Percentiles rank a stretch among this genome's conserved stretches.
Conservation (phyloP, 2,888 invertebrate genomes). For the Ptychoptera contaminata region DNA sequence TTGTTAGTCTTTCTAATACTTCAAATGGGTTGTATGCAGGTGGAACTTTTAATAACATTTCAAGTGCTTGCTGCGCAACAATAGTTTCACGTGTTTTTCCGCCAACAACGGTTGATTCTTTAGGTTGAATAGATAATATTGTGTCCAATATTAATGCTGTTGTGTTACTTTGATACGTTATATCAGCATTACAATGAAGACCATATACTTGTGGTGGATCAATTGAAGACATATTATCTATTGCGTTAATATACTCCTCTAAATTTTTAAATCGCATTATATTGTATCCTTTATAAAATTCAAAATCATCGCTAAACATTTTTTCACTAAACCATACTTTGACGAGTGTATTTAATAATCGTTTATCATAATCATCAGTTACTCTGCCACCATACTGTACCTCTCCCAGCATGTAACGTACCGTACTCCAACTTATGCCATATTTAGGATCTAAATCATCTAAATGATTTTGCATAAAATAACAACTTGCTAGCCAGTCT, state of each 20-base stretch:
- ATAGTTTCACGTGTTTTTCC: constrained; percentile 68
- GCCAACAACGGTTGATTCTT: constrained; percentile 51
- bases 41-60: constrained; percentile 71
- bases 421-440: constrained; percentile 59
- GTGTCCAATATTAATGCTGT: constrained; percentile 58
- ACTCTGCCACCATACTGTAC: constrained; percentile 85
- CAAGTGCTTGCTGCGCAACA: constrained; percentile 51
- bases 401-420: constrained; percentile 80
- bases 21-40: constrained; percentile 59
- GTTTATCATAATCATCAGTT: constrained; percentile 78
- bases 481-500: constrained; percentile 68
- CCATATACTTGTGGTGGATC: constrained; percentile 84
- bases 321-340: constrained; percentile 59
- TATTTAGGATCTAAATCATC: constrained; percentile 62
- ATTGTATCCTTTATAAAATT: constrained; percentile 65
- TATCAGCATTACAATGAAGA: constrained; percentile 77
- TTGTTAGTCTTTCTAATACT: constrained; percentile 51
- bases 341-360: constrained; percentile 62
- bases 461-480: constrained; percentile 75
- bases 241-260: constrained; percentile 53
- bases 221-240: constrained; percentile 53
- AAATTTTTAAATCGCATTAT: constrained; percentile 50
- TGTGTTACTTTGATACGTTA: constrained; percentile 75
- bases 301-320: constrained; percentile 54
- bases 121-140: constrained; percentile 75